Evolutionary conservation across 2,113 vertebrate genomes (phyloP), one percentile per base, ranked within the genome.

Genomic region (Manacus vitellinus): DNA sequence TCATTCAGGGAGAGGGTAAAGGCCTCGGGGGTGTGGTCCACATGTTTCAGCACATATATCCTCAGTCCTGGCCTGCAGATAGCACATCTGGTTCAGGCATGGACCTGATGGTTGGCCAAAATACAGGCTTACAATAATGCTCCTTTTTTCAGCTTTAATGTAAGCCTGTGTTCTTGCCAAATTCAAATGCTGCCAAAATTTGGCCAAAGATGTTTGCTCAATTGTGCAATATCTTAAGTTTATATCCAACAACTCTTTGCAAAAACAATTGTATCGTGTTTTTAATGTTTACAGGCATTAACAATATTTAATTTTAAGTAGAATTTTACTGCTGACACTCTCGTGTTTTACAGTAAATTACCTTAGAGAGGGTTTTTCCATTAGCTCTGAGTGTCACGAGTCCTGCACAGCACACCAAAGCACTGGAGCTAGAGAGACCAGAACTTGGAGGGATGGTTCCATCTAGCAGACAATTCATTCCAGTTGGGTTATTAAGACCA

Each of bases 401-500:
- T 68, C 98, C 99, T 56, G 99, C 99, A 94, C 99, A 99, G 90
- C 99, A 99, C 78, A 99, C 99, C 96, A 99, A 96, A 47, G 99
- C 99, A 95, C 99, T 99, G 72, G 99, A 99, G 94, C 99, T 99
- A 73, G 99, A 99, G 63, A 99, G 98, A 78, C 99, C 99, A 13
- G 99, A 99, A 95, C 99, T 99, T 1, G 99, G 98, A 66, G 99
- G 99, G 89, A 99, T 98, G 35, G 98, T 99, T 93, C 99, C 99
- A 95, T 99, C 99, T 31, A 99, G 97, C 65, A 99, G 94, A 97
- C 99, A 99, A 58, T 98, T 99, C 98, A 99, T 99, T 89, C 99
- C 99, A 65, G 97, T 94, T 89, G 98, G 97, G 62, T 76, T 91
- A 88, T 95, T 92, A 55, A 99, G 97, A 93, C 97, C 98, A 96